These are phyloP conservation scores for Diplodus puntazzo DNA, from an alignment of 2,797 vertebrate genomes.

Conservation along the genomic window DNA sequence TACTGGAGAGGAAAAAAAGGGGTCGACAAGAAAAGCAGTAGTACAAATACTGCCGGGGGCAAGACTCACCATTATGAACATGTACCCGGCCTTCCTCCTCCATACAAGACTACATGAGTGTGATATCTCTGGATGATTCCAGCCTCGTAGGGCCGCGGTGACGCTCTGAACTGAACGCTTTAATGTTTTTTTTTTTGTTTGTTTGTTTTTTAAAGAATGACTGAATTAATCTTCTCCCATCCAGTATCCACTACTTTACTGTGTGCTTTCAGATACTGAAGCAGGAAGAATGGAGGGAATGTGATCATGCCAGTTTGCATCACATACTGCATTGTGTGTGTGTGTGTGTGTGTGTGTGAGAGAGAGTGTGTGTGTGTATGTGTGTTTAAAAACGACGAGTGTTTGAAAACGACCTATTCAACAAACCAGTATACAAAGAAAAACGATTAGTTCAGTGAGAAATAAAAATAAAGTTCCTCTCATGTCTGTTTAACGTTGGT, in stretches of 20 bases:
- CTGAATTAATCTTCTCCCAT: slow-evolving; percentile 40
- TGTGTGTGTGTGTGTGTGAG: background rate
- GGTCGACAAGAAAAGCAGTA: slow-evolving; percentile 1
- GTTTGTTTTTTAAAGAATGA: slow-evolving; percentile 33
- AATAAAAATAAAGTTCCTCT: slow-evolving; percentile 43
- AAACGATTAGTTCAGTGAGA: slow-evolving; percentile 18
- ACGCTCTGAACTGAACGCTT: slow-evolving; percentile 44
- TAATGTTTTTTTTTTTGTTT: background rate
- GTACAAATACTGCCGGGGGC: slow-evolving; percentile 41
- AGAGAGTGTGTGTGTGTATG: background rate
- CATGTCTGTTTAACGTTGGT: slow-evolving; percentile 34
- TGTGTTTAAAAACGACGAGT: background rate
- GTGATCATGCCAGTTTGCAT: slow-evolving; percentile 16
- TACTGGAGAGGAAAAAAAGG: background rate
- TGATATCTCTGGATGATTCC: slow-evolving; percentile 29
- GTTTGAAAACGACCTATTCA: slow-evolving; percentile 29
- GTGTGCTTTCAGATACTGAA: slow-evolving; percentile 33
- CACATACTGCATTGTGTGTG: slow-evolving; percentile 18
- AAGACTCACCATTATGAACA: slow-evolving; percentile 27
- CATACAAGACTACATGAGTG: slow-evolving; percentile 25
- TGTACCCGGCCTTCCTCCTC: background rate
- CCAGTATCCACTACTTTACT: slow-evolving; percentile 38
- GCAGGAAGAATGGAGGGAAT: slow-evolving; percentile 20
- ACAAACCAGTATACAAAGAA: slow-evolving; percentile 21
- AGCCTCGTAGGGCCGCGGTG: slow-evolving; percentile 2